Evolutionary conservation across 2,113 vertebrate genomes (phyloP).

Genomic region (Scomber scombrus): DNA sequence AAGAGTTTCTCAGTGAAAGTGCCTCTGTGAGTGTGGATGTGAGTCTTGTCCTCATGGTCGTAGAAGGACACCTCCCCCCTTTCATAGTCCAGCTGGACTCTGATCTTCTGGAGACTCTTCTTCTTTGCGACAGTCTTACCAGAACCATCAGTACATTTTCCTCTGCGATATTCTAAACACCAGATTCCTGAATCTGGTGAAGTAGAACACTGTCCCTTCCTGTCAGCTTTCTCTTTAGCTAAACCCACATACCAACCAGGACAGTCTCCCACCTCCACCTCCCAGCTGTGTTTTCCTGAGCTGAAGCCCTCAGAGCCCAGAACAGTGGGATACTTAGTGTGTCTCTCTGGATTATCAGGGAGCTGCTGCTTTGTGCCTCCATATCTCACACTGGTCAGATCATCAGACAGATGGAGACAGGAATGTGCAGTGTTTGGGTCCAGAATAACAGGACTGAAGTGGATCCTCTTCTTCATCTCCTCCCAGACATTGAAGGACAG

Average conservation of each 20-base stretch:
- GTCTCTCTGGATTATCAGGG: constrained; percentile 2
- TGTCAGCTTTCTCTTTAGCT: constrained; percentile 48
- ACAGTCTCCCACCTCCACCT: constrained; percentile 47
- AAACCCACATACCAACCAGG: constrained; percentile 43
- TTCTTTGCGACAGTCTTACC: too few species aligned
- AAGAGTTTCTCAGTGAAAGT: constrained; percentile 58
- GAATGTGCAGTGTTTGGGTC: constrained; percentile 23
- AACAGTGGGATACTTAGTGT: too few species aligned
- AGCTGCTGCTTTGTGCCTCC: constrained; percentile 24
- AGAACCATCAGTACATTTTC: too few species aligned
- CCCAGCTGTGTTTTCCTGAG: too few species aligned
- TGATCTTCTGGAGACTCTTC: too few species aligned
- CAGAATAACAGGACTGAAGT: constrained; percentile 40
- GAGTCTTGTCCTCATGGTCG: neutral
- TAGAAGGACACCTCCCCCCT: neutral
- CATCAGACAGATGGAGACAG: constrained; percentile 22
- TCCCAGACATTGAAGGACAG: constrained; percentile 38
- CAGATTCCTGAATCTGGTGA: constrained; percentile 15
- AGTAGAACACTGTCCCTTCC: constrained; percentile 12
- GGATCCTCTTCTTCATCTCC: constrained; percentile 10
- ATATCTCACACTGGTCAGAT: constrained; percentile 31
- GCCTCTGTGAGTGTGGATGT: constrained; percentile 44
- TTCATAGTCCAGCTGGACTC: constrained; percentile 21
- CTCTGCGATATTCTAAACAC: too few species aligned
- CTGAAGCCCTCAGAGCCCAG: too few species aligned